Evolutionary conservation across 2,888 invertebrate genomes (phyloP), one percentile per base, ranked within the genome.

Genomic region (Nymphalis c-album): DNA sequence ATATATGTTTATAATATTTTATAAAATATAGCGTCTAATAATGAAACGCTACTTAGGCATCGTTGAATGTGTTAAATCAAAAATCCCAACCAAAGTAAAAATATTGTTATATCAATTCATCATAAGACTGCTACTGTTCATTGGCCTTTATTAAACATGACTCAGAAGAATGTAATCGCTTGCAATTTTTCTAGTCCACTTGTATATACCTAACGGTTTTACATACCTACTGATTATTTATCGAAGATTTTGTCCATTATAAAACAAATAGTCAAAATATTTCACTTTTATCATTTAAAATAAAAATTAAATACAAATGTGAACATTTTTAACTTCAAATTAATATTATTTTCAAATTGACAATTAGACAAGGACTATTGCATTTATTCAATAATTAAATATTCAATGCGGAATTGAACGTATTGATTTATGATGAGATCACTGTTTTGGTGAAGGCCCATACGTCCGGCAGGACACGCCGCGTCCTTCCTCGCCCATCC

Each of bases 361-460:
- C 26, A 5, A 13, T 13, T 40, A 40, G 40, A 40, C 40, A 13
- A 40, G 13, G 13, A 10, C 35, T 13, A 13, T 40, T 40, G 40
- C 40, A 40, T 40, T 40, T 53, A 60, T 57, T 22, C 47, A 64
- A 66, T 58, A 67, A 46, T 60, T 64, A 71, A 69, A 67, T 71
- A 77, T 75, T 74, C 72, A 69, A 71, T 62, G 62, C 71, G 64
- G 63, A 73, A 75, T 74, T 71, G 60, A 73, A 76, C 76, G 70
- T 60, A 46, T 68, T 71, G 71, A 70, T 67, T 72, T 64, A 67
- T 59, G 71, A 83, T 84, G 86, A 87, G 83, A 83, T 85, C 86
- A 86, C 80, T 79, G 75, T 81, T 81, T 82, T 78, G 81, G 79
- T 73, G 78, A 74, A 77, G 81, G 78, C 78, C 81, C 80, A 78